Conservation (phyloP, 1,140 invertebrate genomes). For the Drosophila ercepeae region DNA sequence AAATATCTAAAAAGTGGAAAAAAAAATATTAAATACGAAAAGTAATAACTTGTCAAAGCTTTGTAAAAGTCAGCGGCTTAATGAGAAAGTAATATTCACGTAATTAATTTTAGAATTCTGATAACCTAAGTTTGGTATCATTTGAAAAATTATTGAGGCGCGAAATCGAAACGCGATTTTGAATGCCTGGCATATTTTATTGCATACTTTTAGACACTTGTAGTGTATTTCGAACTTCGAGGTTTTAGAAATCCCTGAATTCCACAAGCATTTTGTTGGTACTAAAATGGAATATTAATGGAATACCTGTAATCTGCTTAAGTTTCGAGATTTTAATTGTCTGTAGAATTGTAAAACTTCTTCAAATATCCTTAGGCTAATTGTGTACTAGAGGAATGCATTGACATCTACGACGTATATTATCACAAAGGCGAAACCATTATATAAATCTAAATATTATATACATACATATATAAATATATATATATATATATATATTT, state of each 20-base stretch:
- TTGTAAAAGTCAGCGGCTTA: slow-evolving; percentile 51
- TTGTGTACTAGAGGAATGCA: slow-evolving; percentile 26
- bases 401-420: slow-evolving; percentile 28
- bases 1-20: slow-evolving; percentile 29
- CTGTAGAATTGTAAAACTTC: slow-evolving; percentile 1
- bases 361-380: slow-evolving; percentile 37
- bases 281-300: slow-evolving; percentile 4
- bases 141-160: slow-evolving; percentile 9
- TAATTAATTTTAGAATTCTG: slow-evolving; percentile 42
- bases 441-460: slow-evolving; percentile 43
- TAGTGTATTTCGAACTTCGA: not conserved
- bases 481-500: slow-evolving; percentile 58
- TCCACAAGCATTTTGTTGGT: not conserved
- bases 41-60: slow-evolving; percentile 37
- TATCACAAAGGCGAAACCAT: slow-evolving; percentile 26
- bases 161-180: not conserved
- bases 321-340: not conserved
- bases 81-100: slow-evolving; percentile 23
- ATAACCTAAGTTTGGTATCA: slow-evolving; percentile 53
- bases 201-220: slow-evolving; percentile 11
- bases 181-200: not conserved
- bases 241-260: not conserved
- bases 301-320: not conserved
- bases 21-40: slow-evolving; percentile 29
- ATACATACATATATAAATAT: slow-evolving; percentile 25